phyloP scores from a whole-genome alignment of 92 coral and sea anemone genomes.

The Montipora capitata region DNA sequence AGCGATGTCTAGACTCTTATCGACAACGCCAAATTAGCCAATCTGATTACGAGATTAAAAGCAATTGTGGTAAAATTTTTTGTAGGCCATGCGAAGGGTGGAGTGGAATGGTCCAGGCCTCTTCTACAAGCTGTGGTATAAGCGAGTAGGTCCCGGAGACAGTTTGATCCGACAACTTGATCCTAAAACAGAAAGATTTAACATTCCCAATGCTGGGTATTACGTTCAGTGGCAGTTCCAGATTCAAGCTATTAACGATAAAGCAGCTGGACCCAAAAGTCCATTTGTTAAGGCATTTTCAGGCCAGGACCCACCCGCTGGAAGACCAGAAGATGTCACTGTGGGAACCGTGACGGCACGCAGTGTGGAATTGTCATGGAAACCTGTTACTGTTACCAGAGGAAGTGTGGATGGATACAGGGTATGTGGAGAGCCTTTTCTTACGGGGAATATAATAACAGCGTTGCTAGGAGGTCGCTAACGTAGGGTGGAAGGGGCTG shows the following conservation, averaged over 20 bases:
- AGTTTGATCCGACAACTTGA: too few relatives aligned
- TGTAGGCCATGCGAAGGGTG: slow-evolving; percentile 81
- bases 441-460: too few relatives aligned
- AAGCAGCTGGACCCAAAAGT: slow-evolving; percentile 75
- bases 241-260: slow-evolving; percentile 70
- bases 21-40: too few relatives aligned
- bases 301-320: slow-evolving; percentile 79
- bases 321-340: slow-evolving; percentile 58
- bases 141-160: neutral
- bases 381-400: slow-evolving; percentile 49
- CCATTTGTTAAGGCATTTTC: slow-evolving; percentile 56
- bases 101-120: slow-evolving; percentile 78
- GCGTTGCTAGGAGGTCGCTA: too few relatives aligned
- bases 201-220: slow-evolving; percentile 74
- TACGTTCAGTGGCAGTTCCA: slow-evolving; percentile 80
- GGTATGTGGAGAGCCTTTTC: slow-evolving; percentile 25
- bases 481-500: neutral
- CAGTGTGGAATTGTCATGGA: slow-evolving; percentile 74
- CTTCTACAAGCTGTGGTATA: slow-evolving; percentile 57
- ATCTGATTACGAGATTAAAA: too few relatives aligned
- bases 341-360: slow-evolving; percentile 56
- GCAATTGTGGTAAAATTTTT: too few relatives aligned
- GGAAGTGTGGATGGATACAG: slow-evolving; percentile 84
- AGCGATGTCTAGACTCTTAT: too few relatives aligned
- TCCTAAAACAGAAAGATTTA: slow-evolving; percentile 22